Percentiles rank a stretch among this genome's conserved stretches.
Conservation (phyloP, 2,113 vertebrate species). For the Chaetodon auriga region DNA sequence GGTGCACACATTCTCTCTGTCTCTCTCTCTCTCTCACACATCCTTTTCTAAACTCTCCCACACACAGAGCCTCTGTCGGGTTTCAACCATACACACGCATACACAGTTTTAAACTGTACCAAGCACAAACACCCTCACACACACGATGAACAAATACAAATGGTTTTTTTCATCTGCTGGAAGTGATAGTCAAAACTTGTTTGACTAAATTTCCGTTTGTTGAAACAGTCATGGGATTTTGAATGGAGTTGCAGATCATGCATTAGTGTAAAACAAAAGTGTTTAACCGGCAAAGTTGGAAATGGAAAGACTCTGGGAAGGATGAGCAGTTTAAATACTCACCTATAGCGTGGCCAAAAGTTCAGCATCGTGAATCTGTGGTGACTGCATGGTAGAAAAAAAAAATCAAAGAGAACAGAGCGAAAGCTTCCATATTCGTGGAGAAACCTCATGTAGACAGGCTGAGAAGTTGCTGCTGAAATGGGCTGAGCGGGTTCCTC, state of each 20-base stretch:
- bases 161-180: background rate
- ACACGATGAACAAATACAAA: background rate
- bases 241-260: background rate
- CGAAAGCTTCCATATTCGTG: constrained; percentile 65
- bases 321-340: constrained; percentile 60
- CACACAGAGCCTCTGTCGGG: constrained; percentile 45
- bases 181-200: background rate
- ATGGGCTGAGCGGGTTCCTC: constrained; percentile 69
- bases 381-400: constrained; percentile 69
- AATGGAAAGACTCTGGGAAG: background rate
- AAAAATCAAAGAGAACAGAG: background rate
- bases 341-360: constrained; percentile 59
- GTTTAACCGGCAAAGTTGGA: background rate
- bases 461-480: constrained; percentile 76
- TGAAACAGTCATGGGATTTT: background rate
- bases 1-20: constrained; percentile 31
- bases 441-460: constrained; percentile 71
- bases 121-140: constrained; percentile 1
- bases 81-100: constrained; percentile 1
- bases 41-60: constrained; percentile 58
- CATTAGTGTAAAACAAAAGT: background rate
- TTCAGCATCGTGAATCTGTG: constrained; percentile 22
- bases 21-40: constrained; percentile 33
- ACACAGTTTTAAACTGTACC: constrained; percentile 29
- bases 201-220: background rate